Conservation (phyloP, 2,888 invertebrate genomes). For the Troglohyphantes excavatus region DNA sequence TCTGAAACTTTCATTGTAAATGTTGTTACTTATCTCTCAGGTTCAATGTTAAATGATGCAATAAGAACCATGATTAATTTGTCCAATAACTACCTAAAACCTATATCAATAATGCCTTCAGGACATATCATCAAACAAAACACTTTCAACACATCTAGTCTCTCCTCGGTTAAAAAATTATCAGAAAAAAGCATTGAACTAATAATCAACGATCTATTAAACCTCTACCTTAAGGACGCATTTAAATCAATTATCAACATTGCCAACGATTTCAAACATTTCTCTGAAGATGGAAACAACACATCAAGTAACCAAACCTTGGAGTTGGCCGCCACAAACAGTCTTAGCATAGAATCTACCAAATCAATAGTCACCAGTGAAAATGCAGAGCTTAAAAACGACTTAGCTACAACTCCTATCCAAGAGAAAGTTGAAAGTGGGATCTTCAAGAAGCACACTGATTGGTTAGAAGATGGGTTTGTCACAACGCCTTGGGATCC, state of each 20-base stretch:
- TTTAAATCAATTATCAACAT: conserved; percentile 36
- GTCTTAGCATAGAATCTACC: neutral
- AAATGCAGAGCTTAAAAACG: neutral
- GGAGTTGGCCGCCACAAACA: neutral
- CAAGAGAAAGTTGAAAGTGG: conserved; percentile 39
- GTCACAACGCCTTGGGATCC: conserved; percentile 83
- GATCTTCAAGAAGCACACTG: conserved; percentile 46
- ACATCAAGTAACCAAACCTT: neutral
- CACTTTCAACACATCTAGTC: neutral
- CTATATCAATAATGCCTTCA: neutral
- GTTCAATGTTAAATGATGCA: conserved; percentile 52
- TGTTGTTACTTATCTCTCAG: conserved; percentile 51
- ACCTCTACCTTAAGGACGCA: conserved; percentile 38
- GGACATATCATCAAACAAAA: neutral
- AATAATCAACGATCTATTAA: conserved; percentile 9
- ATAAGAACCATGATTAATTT: conserved; percentile 23
- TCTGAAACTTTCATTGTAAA: conserved; percentile 60
- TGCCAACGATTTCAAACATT: conserved; percentile 5
- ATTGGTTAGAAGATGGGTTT: conserved; percentile 82
- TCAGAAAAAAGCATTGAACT: conserved; percentile 16
- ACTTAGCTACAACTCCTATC: neutral
- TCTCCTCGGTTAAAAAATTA: neutral
- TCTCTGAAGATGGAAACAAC: neutral
- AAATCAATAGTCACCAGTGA: neutral
- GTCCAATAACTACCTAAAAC: conserved; percentile 25